Percentiles rank a stretch among this genome's conserved stretches.
phyloP scores from a whole-genome alignment of 2,888 invertebrate genomes.

The Petrolisthes manimaculis region DNA sequence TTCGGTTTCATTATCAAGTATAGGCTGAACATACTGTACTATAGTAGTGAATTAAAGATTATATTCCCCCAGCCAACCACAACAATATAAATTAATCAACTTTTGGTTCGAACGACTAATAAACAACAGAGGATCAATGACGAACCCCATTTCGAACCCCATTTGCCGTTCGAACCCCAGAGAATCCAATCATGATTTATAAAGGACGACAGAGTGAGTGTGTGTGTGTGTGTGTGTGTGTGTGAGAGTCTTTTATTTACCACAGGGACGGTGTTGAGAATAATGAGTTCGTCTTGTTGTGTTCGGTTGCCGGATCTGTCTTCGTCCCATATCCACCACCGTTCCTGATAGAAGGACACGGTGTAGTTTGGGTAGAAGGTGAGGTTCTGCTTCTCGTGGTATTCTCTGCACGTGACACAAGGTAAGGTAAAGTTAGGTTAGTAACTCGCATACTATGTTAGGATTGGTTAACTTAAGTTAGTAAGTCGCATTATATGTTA shows the following conservation, averaged over 20 bases:
- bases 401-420: slow-evolving; percentile 45
- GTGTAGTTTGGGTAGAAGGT: slow-evolving; percentile 68
- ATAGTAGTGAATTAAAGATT: too few relatives aligned
- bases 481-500: background rate
- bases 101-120: too few relatives aligned
- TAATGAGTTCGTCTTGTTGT: slow-evolving; percentile 79
- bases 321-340: slow-evolving; percentile 71
- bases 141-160: too few relatives aligned
- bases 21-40: too few relatives aligned
- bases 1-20: too few relatives aligned
- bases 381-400: slow-evolving; percentile 67
- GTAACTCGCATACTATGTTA: background rate
- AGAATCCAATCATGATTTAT: too few relatives aligned
- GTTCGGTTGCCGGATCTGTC: slow-evolving; percentile 77
- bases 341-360: slow-evolving; percentile 67
- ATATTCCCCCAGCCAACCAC: too few relatives aligned
- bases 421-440: background rate
- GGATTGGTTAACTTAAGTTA: background rate
- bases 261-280: slow-evolving; percentile 80
- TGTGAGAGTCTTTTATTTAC: slow-evolving; percentile 73
- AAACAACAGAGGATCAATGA: too few relatives aligned
- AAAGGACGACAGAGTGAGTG: too few relatives aligned
- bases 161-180: too few relatives aligned
- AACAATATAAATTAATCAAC: too few relatives aligned
- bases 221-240: too few relatives aligned